These are phyloP conservation scores for Epinephelus fuscoguttatus DNA, from an alignment of 2,113 vertebrate genomes.

Conservation along the genomic window DNA sequence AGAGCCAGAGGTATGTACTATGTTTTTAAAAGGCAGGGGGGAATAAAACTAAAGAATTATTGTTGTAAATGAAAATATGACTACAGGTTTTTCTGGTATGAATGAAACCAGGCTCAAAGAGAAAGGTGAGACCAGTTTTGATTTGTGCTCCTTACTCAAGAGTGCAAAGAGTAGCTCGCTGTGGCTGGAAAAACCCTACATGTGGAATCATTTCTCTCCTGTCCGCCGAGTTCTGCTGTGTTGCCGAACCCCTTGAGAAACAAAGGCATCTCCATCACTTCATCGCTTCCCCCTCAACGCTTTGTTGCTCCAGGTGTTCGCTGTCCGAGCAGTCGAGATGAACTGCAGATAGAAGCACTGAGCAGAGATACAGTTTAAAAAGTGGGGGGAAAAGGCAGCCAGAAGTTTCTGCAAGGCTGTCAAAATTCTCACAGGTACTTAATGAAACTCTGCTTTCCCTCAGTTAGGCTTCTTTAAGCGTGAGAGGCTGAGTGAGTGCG, in stretches of 20 bases:
- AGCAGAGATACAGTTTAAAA: constrained; percentile 16
- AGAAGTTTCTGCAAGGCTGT: constrained; percentile 28
- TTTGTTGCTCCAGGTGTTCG: constrained; percentile 70
- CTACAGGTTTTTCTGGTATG: constrained; percentile 2
- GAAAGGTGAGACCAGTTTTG: constrained; percentile 17
- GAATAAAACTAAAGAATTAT: constrained; percentile 42
- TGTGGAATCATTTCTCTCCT: constrained; percentile 58
- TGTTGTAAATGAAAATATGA: constrained; percentile 24
- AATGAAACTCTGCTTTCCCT: constrained; percentile 37
- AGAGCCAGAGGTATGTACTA: constrained; percentile 60
- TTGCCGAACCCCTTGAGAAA: constrained; percentile 44
- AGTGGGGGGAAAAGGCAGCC: neutral
- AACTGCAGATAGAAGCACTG: constrained; percentile 42
- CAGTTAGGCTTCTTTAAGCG: constrained; percentile 26
- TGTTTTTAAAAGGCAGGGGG: constrained; percentile 26
- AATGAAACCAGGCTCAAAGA: constrained; percentile 1
- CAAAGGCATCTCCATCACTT: constrained; percentile 58
- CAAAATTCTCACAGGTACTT: constrained; percentile 42
- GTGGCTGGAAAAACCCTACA: constrained; percentile 21
- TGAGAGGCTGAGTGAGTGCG: neutral
- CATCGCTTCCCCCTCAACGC: constrained; percentile 11
- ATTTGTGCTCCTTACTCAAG: neutral
- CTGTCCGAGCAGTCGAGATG: constrained; percentile 28
- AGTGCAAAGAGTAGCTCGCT: constrained; percentile 25
- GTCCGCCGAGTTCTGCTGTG: constrained; percentile 30